A percentile compares a stretch with the other conserved stretches of the same genome.
These are phyloP conservation scores for Rhingia campestris DNA, from an alignment of 2,888 invertebrate species.

Conservation along the genomic window DNA sequence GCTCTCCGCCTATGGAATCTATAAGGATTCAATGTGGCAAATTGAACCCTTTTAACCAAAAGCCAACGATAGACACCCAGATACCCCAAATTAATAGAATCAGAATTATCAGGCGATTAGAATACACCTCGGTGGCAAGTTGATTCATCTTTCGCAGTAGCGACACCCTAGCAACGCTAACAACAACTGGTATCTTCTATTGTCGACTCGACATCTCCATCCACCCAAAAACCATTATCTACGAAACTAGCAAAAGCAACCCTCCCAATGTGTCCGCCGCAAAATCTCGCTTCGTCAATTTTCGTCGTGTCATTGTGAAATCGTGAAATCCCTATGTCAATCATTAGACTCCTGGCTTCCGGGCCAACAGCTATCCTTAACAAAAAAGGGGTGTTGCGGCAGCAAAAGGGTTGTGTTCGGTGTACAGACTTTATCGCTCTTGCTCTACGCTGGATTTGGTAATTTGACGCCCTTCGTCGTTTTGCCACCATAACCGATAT, in stretches of 20 bases:
- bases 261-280: conserved; percentile 9
- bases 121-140: conserved; percentile 61
- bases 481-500: conserved; percentile 61
- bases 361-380: conserved; percentile 28
- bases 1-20: conserved; percentile 21
- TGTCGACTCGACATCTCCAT: conserved; percentile 30
- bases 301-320: conserved; percentile 67
- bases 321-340: conserved; percentile 68
- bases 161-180: neutral
- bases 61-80: conserved; percentile 42
- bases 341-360: conserved; percentile 71
- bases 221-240: conserved; percentile 49
- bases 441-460: conserved; percentile 61
- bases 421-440: conserved; percentile 55
- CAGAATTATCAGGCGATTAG: conserved; percentile 74
- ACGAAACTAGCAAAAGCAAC: conserved; percentile 35
- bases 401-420: conserved; percentile 52
- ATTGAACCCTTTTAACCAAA: conserved; percentile 67
- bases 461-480: conserved; percentile 67
- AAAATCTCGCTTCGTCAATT: conserved; percentile 54
- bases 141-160: conserved; percentile 7
- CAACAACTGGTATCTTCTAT: conserved; percentile 57
- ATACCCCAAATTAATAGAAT: conserved; percentile 72
- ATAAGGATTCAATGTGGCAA: conserved; percentile 46
- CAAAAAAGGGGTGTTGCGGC: conserved; percentile 34